A percentile compares a stretch with the other conserved stretches of the same genome.
phyloP scores from a whole-genome alignment of 2,797 vertebrate genomes.

The Balearica regulorum region DNA sequence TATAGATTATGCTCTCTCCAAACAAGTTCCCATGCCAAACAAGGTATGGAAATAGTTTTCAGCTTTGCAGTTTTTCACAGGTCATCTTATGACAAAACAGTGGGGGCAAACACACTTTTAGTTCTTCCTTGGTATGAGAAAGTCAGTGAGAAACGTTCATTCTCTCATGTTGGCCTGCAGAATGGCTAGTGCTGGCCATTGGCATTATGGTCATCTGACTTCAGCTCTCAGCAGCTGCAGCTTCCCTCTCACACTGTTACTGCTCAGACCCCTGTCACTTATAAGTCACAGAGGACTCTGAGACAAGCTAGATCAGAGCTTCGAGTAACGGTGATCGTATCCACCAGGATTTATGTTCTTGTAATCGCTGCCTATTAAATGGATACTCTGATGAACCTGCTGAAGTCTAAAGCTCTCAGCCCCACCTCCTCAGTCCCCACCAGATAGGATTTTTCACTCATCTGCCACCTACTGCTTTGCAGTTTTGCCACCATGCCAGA shows the following conservation, averaged over 20 bases:
- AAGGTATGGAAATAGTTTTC: background rate
- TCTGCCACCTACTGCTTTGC: background rate
- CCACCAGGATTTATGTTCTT: background rate
- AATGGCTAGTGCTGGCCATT: background rate
- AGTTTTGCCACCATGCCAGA: background rate
- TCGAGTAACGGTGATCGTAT: background rate
- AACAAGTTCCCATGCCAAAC: background rate
- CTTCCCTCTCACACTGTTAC: background rate
- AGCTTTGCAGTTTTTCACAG: background rate
- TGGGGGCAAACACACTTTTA: background rate
- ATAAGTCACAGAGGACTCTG: background rate
- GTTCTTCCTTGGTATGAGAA: background rate
- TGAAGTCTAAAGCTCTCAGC: background rate
- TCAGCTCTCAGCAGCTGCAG: background rate
- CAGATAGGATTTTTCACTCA: background rate
- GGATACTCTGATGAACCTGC: background rate
- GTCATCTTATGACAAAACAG: background rate
- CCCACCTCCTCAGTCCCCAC: background rate
- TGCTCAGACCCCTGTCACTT: background rate
- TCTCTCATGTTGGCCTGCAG: background rate
- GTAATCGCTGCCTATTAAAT: background rate
- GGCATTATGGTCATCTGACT: background rate
- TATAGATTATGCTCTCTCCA: background rate
- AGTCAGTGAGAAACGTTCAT: background rate
- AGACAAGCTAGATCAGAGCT: background rate